Evolutionary conservation across 2,888 invertebrate genomes (phyloP).

Genomic region (Adelphocoris suturalis): DNA sequence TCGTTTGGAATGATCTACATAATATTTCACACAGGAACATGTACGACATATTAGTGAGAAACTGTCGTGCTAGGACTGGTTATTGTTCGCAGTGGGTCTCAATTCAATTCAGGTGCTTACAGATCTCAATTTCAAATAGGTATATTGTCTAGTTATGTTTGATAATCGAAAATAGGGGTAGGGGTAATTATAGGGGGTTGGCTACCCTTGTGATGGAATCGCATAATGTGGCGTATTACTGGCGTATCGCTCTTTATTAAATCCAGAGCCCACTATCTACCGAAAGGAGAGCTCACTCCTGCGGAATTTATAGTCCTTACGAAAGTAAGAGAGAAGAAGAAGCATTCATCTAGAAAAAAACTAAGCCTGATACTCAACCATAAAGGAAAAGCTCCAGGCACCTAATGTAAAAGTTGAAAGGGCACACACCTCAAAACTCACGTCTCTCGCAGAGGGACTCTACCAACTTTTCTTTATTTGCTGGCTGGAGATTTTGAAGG

Average conservation of each 20-base stretch:
- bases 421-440: constrained; percentile 9
- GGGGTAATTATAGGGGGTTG: no score
- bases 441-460: constrained; percentile 25
- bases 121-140: no score
- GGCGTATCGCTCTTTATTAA: not conserved
- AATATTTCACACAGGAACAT: no score
- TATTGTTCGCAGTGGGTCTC: no score
- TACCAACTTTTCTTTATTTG: constrained; percentile 46
- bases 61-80: no score
- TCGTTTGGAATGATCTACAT: no score
- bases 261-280: not conserved
- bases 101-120: no score
- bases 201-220: no score
- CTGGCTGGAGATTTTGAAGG: constrained; percentile 48
- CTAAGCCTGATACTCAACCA: constrained; percentile 29
- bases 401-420: constrained; percentile 48
- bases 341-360: constrained; percentile 35
- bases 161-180: no score
- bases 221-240: no score
- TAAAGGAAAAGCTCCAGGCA: constrained; percentile 20
- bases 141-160: no score
- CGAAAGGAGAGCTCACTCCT: not conserved
- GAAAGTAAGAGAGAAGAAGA: constrained; percentile 37
- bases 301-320: not conserved
- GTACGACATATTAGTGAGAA: no score